Conservation (phyloP, 2,888 invertebrate species). For the Drosophila infuscata region DNA sequence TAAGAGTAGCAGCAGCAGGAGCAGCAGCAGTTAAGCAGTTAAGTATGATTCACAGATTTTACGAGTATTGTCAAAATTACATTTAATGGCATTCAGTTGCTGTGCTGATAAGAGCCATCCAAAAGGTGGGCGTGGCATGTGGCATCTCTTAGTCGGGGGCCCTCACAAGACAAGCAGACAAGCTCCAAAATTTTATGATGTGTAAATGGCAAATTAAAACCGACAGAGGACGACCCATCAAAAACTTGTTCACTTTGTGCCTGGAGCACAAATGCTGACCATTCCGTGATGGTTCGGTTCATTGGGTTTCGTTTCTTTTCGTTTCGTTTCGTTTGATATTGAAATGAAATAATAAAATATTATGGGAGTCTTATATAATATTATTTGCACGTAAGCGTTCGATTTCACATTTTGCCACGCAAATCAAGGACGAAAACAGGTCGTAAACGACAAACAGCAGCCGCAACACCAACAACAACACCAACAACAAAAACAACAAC, state of each 20-base stretch:
- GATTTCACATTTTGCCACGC: constrained; percentile 22
- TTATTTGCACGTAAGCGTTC: constrained; percentile 52
- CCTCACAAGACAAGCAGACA: constrained; percentile 16
- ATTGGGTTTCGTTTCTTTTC: constrained; percentile 6
- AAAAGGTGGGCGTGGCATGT: constrained; percentile 19
- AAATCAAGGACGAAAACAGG: constrained; percentile 49
- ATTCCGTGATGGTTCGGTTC: not conserved
- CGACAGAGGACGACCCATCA: constrained; percentile 37
- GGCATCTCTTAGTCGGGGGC: not conserved
- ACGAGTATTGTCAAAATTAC: constrained; percentile 23
- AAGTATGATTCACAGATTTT: constrained; percentile 8
- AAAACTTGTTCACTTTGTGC: constrained; percentile 5
- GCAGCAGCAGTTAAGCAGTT: not conserved
- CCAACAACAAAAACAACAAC: constrained; percentile 33
- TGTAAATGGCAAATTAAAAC: constrained; percentile 67
- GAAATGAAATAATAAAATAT: constrained; percentile 58
- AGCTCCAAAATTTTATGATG: constrained; percentile 61
- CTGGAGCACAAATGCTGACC: constrained; percentile 26
- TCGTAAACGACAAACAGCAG: constrained; percentile 51
- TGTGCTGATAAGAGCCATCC: constrained; percentile 1
- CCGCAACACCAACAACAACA: constrained; percentile 23
- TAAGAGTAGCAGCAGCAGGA: not conserved
- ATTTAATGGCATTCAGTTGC: constrained; percentile 22
- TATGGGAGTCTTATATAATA: constrained; percentile 41
- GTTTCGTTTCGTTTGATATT: constrained; percentile 27